A percentile compares a stretch with the other conserved stretches of the same genome.
Conservation (phyloP, 2,797 vertebrate species). For the Nothura maculosa region DNA sequence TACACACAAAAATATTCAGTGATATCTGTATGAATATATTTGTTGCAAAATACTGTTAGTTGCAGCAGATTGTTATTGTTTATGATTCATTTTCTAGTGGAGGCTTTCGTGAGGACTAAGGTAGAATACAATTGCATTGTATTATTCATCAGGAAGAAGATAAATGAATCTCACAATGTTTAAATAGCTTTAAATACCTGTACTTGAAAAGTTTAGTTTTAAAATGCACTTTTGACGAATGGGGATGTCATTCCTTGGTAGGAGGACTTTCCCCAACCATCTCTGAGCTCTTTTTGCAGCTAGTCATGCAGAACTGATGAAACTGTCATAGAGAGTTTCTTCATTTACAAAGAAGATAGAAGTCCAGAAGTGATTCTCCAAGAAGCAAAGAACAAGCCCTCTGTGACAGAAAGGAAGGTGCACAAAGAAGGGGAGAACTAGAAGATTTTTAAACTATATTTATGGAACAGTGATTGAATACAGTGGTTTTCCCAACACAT, state of each 20-base stretch:
- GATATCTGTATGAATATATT: background rate
- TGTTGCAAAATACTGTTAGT: background rate
- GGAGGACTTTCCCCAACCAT: slow-evolving; percentile 26
- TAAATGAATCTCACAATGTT: background rate
- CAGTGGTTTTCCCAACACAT: background rate
- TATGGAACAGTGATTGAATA: background rate
- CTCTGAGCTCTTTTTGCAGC: background rate
- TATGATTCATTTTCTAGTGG: background rate
- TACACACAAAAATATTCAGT: background rate
- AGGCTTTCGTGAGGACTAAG: background rate
- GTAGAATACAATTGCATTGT: background rate
- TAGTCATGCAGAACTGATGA: slow-evolving; percentile 24
- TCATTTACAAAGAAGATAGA: background rate
- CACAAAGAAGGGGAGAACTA: background rate
- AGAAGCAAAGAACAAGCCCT: background rate
- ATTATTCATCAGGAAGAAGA: background rate
- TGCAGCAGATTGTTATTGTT: background rate
- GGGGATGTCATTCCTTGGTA: background rate
- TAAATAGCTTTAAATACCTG: background rate
- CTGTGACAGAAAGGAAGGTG: background rate
- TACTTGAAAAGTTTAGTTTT: background rate
- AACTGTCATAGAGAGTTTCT: background rate
- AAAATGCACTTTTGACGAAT: background rate
- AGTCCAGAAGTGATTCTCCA: background rate
- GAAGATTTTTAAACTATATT: background rate